Evolutionary conservation across 2,797 vertebrate species (phyloP).

Genomic region (Acrossocheilus wenchowensis): DNA sequence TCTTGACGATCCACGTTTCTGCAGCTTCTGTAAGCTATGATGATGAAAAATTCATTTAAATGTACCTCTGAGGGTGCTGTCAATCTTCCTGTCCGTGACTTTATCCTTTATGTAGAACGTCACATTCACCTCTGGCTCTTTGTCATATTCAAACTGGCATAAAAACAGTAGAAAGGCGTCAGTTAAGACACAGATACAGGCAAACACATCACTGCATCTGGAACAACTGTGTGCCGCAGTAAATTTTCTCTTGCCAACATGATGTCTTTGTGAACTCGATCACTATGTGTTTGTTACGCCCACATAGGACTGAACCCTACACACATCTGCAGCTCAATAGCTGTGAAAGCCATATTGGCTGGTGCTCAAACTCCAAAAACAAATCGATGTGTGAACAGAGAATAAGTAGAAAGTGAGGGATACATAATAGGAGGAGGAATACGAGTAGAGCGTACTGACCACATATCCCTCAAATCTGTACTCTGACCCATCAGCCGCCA

Average conservation of each 20-base stretch:
- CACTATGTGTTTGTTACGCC: conserved; percentile 18
- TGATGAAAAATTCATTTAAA: conserved; percentile 24
- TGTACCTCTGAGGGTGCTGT: conserved; percentile 92
- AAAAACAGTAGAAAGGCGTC: conserved; percentile 2
- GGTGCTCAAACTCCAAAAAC: conserved; percentile 49
- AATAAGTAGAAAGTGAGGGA: conserved; percentile 42
- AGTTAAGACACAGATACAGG: conserved; percentile 1
- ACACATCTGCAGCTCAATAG: conserved; percentile 20
- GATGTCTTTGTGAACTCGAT: conserved; percentile 8
- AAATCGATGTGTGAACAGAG: conserved; percentile 47
- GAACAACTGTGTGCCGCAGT: not conserved
- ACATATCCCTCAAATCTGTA: conserved; percentile 74
- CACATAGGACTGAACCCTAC: conserved; percentile 9
- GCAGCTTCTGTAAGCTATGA: not conserved
- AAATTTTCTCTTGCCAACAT: conserved; percentile 20
- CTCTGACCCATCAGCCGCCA: conserved; percentile 48
- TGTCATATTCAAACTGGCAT: conserved; percentile 82
- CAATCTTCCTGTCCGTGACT: conserved; percentile 80
- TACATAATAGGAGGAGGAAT: conserved; percentile 16
- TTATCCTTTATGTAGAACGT: conserved; percentile 85
- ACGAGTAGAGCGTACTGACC: conserved; percentile 65
- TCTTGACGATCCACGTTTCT: not conserved
- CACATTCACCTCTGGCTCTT: conserved; percentile 86
- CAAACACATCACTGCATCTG: conserved; percentile 3
- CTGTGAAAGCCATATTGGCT: conserved; percentile 38